Percentiles rank a stretch among this genome's conserved stretches.
phyloP scores from a whole-genome alignment of 92 coral and sea anemone species.

The Pocillopora grandis region DNA sequence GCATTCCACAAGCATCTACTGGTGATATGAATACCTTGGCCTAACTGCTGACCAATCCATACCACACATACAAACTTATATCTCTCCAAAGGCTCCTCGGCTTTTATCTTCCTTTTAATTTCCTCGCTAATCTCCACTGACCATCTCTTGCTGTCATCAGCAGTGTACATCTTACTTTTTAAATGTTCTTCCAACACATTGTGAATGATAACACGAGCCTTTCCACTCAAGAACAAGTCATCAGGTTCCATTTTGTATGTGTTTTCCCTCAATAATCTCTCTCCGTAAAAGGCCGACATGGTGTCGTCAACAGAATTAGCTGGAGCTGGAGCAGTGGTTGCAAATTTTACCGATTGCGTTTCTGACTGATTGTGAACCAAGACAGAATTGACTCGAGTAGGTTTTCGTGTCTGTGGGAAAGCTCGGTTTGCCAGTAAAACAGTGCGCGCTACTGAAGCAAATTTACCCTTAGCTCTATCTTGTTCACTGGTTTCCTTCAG shows the following conservation, averaged over 20 bases:
- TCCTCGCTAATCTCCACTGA: slow-evolving; percentile 53
- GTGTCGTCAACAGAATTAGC: slow-evolving; percentile 1
- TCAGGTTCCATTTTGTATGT: slow-evolving; percentile 80
- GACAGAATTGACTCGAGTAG: not conserved
- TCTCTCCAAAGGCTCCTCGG: slow-evolving; percentile 33
- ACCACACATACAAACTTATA: slow-evolving; percentile 72
- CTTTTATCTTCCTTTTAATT: slow-evolving; percentile 54
- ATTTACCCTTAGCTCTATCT: not conserved
- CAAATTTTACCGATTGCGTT: not conserved
- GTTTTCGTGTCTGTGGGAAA: slow-evolving; percentile 2
- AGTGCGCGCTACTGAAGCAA: slow-evolving; percentile 23
- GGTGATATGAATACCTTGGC: slow-evolving; percentile 41
- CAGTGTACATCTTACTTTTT: slow-evolving; percentile 28
- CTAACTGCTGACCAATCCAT: slow-evolving; percentile 57
- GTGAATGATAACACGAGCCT: slow-evolving; percentile 36
- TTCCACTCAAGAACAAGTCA: slow-evolving; percentile 38
- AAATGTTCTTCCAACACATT: slow-evolving; percentile 47
- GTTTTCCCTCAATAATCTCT: slow-evolving; percentile 36
- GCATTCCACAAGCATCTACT: slow-evolving; percentile 78
- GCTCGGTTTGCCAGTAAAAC: slow-evolving; percentile 21
- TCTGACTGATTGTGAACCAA: not conserved
- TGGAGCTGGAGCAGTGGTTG: not conserved
- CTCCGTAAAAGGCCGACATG: not conserved
- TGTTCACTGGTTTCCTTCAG: not conserved
- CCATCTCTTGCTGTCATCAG: slow-evolving; percentile 44